Evolutionary conservation across 2,888 invertebrate species (phyloP), one percentile per base, ranked within the genome.

Genomic region (Mactromeris polynyma): DNA sequence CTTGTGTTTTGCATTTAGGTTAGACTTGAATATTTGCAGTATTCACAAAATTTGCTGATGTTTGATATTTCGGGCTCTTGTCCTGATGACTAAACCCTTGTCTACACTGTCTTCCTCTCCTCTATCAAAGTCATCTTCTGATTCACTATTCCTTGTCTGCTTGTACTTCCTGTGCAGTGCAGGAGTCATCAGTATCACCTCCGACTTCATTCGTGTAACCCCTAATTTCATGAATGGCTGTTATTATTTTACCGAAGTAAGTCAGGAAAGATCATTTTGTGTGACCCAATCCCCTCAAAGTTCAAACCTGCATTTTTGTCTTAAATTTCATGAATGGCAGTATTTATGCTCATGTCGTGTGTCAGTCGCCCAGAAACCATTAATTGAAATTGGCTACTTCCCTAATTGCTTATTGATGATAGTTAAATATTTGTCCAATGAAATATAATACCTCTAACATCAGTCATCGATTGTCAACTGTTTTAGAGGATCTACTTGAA

Each of bases 321-420:
- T 26, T 17, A 33, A 33, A 73, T 36, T 73, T 17, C 36, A 73
- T 73, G 73, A 73, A 73, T 33, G 73, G 36, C 73, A 33, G 73
- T 73, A 17, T 36, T 73, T 36, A 36, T 73, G 36, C 73, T 17
- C 31, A 33, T 73, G 73, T 31, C 36, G 36, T 73, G 73, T 73
- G 31, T 36, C 73, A 73, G 33, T 19, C 33, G 17, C 73, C 33
- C 73, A 33, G 36, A 73, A 83, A 69, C 69, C 21, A 64, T 69
- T 40, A 83, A 69, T 83, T 64, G 69, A 83, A 83, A 83, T 69
- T 69, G 69, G 83, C 31, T 58, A 69, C 83, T 83, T 83, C 83
- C 83, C 40, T 83, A 83, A 83, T 83, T 38, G 36, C 17, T 64
- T 38, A 83, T 64, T 83, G 69, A 83, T 83, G 83, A 21, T 69